Conservation (phyloP, 2,797 vertebrate species). For the Prionace glauca region DNA sequence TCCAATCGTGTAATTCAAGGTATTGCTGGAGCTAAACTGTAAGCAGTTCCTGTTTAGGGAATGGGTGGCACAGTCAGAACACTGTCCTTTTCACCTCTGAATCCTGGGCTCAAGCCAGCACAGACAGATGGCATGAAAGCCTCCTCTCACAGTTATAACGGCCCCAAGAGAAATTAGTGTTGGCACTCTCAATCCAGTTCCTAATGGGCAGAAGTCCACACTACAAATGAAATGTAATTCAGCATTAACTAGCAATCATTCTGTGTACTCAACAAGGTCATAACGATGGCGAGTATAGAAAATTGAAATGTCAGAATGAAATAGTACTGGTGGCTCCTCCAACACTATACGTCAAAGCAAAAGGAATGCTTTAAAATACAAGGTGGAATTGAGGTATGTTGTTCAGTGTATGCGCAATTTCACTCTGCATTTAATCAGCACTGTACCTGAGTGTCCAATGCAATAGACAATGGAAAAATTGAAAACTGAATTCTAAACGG, state of each 20-base stretch:
- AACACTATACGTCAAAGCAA: not conserved
- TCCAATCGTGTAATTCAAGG: not conserved
- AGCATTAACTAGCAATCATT: not conserved
- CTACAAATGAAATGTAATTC: constrained; percentile 20
- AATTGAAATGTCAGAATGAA: not conserved
- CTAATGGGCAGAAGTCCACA: constrained; percentile 15
- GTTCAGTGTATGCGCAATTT: not conserved
- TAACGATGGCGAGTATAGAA: not conserved
- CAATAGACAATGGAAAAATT: not conserved
- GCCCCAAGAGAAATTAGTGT: constrained; percentile 18
- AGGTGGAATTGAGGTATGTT: not conserved
- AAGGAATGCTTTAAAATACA: not conserved
- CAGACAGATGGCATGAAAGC: constrained; percentile 31
- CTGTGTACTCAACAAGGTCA: constrained; percentile 20
- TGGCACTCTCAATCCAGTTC: not conserved
- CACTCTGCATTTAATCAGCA: not conserved
- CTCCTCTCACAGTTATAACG: constrained; percentile 21
- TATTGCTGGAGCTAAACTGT: not conserved
- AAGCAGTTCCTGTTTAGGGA: not conserved
- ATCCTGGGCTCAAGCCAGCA: constrained; percentile 31
- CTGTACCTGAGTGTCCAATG: not conserved
- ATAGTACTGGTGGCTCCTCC: not conserved
- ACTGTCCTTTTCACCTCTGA: constrained; percentile 36
- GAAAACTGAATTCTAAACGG: not conserved
- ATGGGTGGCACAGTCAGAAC: constrained; percentile 22